Conservation (phyloP, 2,888 invertebrate species). For the Yponomeuta cagnagella region DNA sequence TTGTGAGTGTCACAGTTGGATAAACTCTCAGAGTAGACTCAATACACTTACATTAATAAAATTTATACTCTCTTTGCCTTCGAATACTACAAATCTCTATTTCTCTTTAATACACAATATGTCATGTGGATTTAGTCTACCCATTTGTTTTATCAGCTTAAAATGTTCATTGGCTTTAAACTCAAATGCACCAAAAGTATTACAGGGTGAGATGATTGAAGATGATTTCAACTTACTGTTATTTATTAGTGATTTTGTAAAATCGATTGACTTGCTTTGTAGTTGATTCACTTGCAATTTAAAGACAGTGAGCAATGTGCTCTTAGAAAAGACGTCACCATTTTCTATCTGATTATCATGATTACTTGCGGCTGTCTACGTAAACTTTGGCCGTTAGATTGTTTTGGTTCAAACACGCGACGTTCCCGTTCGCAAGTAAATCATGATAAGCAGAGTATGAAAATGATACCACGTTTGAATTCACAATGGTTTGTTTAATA, state of each 20-base stretch:
- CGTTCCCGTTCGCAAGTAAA: no score
- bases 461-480: no score
- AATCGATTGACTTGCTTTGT: not conserved
- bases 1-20: constrained; percentile 78
- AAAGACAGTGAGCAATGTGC: constrained; percentile 6
- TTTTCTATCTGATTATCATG: no score
- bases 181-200: constrained; percentile 1
- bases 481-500: no score
- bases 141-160: constrained; percentile 42
- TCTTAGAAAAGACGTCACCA: not conserved
- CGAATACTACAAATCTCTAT: not conserved
- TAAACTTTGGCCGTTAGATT: no score
- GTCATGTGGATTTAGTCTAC: constrained; percentile 43
- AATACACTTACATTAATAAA: constrained; percentile 22
- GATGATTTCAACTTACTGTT: no score
- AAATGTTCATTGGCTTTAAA: constrained; percentile 38
- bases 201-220: not conserved
- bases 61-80: not conserved
- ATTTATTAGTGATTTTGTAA: no score
- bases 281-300: not conserved
- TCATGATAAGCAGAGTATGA: no score
- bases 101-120: not conserved
- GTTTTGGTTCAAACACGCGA: no score
- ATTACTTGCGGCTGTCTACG: no score
- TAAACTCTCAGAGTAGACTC: constrained; percentile 49